These are phyloP conservation scores for Brotula barbata DNA, from an alignment of 2,797 vertebrate genomes.

Conservation along the genomic window DNA sequence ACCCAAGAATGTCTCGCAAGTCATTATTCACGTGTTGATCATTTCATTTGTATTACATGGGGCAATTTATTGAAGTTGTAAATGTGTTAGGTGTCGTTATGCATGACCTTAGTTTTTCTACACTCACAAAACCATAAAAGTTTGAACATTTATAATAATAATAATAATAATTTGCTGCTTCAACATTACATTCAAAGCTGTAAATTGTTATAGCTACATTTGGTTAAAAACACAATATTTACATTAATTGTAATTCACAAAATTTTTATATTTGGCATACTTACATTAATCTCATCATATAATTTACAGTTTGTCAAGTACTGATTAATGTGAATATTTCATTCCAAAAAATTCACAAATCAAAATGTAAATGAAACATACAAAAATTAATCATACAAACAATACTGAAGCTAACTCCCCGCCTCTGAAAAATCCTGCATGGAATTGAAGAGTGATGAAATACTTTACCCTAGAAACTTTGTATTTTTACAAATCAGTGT, in stretches of 20 bases:
- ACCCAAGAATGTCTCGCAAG: neutral
- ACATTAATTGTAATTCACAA: conserved; percentile 96
- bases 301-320: conserved; percentile 93
- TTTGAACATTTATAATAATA: conserved; percentile 96
- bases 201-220: conserved; percentile 99
- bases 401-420: conserved; percentile 68
- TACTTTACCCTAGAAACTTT: conserved; percentile 58
- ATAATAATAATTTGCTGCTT: conserved; percentile 91
- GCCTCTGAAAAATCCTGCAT: conserved; percentile 77
- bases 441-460: conserved; percentile 80
- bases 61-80: conserved; percentile 83
- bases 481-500: conserved; percentile 62
- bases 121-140: conserved; percentile 95
- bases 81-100: conserved; percentile 79
- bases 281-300: conserved; percentile 96
- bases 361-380: conserved; percentile 65
- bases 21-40: conserved; percentile 35
- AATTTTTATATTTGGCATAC: conserved; percentile 99
- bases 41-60: conserved; percentile 74
- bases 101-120: conserved; percentile 76
- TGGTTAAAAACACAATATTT: conserved; percentile 99
- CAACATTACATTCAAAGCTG: conserved; percentile 99
- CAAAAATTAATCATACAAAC: conserved; percentile 76
- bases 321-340: conserved; percentile 84
- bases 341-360: conserved; percentile 74